These are phyloP conservation scores for Ectemnius cavifrons DNA, from an alignment of 2,888 invertebrate species.

Conservation along the genomic window DNA sequence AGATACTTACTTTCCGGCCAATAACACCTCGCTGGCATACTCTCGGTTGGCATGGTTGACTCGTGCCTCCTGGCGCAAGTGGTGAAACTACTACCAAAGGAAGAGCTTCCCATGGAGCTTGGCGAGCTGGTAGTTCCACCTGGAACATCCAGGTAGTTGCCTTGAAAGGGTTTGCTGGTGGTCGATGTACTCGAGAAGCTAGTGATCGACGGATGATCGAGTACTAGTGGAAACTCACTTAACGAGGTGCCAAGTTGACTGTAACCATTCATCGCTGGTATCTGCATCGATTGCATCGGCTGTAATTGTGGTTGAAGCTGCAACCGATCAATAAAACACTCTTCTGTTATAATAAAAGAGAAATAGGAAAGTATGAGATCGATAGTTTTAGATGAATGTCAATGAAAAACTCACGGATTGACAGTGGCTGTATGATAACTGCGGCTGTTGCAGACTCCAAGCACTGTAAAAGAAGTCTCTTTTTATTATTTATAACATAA, in stretches of 20 bases:
- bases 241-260: slow-evolving; percentile 76
- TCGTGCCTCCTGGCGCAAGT: slow-evolving; percentile 72
- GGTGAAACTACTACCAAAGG: slow-evolving; percentile 70
- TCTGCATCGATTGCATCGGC: slow-evolving; percentile 78
- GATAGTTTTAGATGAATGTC: not conserved
- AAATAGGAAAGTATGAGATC: not conserved
- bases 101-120: slow-evolving; percentile 65
- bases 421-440: slow-evolving; percentile 76
- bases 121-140: slow-evolving; percentile 67
- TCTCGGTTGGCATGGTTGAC: slow-evolving; percentile 56
- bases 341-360: not conserved
- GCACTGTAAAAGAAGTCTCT: slow-evolving; percentile 61
- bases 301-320: slow-evolving; percentile 75
- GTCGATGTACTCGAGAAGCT: slow-evolving; percentile 48
- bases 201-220: not conserved
- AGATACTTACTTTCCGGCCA: slow-evolving; percentile 75
- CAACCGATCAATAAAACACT: slow-evolving; percentile 22
- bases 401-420: slow-evolving; percentile 62
- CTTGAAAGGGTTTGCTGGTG: slow-evolving; percentile 72
- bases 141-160: slow-evolving; percentile 76
- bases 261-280: slow-evolving; percentile 78
- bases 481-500: not conserved
- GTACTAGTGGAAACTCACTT: slow-evolving; percentile 71
- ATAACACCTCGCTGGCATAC: slow-evolving; percentile 70
- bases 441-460: slow-evolving; percentile 76